A percentile compares a stretch with the other conserved stretches of the same genome.
These are phyloP conservation scores for Colaptes auratus DNA, from an alignment of 2,113 vertebrate genomes.

Conservation along the genomic window DNA sequence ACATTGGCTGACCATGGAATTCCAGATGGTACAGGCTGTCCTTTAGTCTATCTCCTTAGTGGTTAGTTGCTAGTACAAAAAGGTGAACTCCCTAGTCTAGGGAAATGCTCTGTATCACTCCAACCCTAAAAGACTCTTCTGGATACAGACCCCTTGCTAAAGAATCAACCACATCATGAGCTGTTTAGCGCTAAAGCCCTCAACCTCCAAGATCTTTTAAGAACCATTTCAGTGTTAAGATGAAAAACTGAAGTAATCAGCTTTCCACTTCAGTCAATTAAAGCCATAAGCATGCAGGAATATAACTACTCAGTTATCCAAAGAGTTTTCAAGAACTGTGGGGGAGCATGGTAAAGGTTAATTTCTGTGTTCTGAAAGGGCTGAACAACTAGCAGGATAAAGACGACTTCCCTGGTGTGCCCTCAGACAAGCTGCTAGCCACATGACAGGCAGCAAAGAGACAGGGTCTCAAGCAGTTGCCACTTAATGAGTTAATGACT, in stretches of 20 bases:
- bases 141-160: not conserved
- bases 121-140: not conserved
- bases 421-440: not conserved
- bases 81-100: not conserved
- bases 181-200: not conserved
- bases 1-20: not conserved
- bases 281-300: not conserved
- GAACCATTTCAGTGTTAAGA: not conserved
- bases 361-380: not conserved
- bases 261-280: not conserved
- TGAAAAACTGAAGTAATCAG: not conserved
- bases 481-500: not conserved
- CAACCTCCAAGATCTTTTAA: not conserved
- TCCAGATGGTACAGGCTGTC: not conserved
- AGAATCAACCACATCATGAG: not conserved
- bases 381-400: not conserved
- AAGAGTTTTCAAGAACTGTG: not conserved
- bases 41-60: not conserved
- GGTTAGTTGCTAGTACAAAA: not conserved
- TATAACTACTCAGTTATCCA: not conserved
- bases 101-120: not conserved
- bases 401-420: not conserved
- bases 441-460: not conserved
- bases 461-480: not conserved
- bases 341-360: not conserved